Evolutionary conservation across 2,113 vertebrate species (phyloP), one percentile per base, ranked within the genome.

Genomic region (Tympanuchus pallidicinctus): DNA sequence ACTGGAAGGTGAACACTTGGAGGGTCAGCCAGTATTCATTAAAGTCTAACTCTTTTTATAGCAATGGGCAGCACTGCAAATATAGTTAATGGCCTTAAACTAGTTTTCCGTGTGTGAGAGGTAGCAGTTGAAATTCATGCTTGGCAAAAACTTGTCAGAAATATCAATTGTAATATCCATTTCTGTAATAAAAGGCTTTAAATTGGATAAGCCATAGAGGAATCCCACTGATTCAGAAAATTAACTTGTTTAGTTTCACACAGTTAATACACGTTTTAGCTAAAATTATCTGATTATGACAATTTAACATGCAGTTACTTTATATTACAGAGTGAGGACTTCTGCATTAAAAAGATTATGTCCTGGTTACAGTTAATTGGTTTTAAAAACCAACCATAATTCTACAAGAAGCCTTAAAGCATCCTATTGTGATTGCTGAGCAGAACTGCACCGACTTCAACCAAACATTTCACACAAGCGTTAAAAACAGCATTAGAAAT

Each of bases 341-440:
- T 90, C 2, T 67, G 60, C 60, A 82, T 80, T 85, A 88, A 74
- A 92, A 94, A 94, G 90, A 94, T 96, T 89, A 93, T 57, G 75
- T 80, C 87, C 89, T 91, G 92, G 87, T 92, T 96, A 92, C 85
- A 92, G 72, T 78, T 96, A 93, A 95, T 91, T 90, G 71, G 60
- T 80, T 91, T 94, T 84, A 88, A 94, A 96, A 89, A 34, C 54
- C 95, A 91, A 73, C 90, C 65, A 3, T 72, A 95, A 96, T 90
- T 94, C 85, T 88, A 16, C 59, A 91, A 91, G n/a, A 67, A 92
- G 84, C 89, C 86, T 95, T 74, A 90, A 95, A 92, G 87, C 85
- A 94, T 85, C 91, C 25, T 82, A 78, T 88, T 94, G 93, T 91
- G 89, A 85, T 11, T 54, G 84, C 65, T 2, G 79, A 81, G 75